Conservation (phyloP, 2,888 invertebrate genomes). For the Pristionchus exspectatus region DNA sequence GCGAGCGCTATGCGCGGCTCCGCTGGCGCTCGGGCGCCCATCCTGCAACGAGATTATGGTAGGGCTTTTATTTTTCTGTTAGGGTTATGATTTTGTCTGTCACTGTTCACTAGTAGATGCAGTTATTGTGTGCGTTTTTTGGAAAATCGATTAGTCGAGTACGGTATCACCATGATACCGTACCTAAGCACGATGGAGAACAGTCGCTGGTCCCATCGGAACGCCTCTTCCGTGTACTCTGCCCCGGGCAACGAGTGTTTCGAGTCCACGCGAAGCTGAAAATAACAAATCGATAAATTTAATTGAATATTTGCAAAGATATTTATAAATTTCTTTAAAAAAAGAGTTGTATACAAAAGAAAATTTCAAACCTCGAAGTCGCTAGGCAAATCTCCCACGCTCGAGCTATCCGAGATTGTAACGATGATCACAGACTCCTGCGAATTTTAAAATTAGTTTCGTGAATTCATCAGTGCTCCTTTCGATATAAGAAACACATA, state of each 20-base stretch:
- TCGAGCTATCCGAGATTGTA: slow-evolving; percentile 97
- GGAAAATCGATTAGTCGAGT: background rate
- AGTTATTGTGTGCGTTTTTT: background rate
- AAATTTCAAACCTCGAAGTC: slow-evolving; percentile 83
- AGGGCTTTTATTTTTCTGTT: background rate
- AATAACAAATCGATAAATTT: background rate
- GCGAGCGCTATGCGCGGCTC: slow-evolving; percentile 15
- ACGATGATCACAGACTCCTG: slow-evolving; percentile 95
- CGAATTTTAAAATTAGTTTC: background rate
- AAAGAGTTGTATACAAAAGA: background rate
- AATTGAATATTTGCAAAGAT: background rate
- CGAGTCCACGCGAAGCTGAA: slow-evolving; percentile 44
- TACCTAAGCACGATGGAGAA: slow-evolving; percentile 90
- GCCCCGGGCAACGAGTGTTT: background rate
- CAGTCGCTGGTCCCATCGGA: slow-evolving; percentile 98
- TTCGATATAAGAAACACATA: no score
- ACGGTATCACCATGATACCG: background rate
- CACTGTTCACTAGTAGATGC: background rate
- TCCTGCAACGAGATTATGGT: slow-evolving; percentile 56
- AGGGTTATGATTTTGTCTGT: background rate
- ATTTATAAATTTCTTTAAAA: background rate
- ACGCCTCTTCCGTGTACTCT: slow-evolving; percentile 88
- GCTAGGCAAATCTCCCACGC: slow-evolving; percentile 84
- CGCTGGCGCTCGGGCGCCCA: slow-evolving; percentile 60
- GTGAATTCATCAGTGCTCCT: no score